These are phyloP conservation scores for Saimiri boliviensis DNA, from an alignment of 2,113 vertebrate species.

Conservation along the genomic window DNA sequence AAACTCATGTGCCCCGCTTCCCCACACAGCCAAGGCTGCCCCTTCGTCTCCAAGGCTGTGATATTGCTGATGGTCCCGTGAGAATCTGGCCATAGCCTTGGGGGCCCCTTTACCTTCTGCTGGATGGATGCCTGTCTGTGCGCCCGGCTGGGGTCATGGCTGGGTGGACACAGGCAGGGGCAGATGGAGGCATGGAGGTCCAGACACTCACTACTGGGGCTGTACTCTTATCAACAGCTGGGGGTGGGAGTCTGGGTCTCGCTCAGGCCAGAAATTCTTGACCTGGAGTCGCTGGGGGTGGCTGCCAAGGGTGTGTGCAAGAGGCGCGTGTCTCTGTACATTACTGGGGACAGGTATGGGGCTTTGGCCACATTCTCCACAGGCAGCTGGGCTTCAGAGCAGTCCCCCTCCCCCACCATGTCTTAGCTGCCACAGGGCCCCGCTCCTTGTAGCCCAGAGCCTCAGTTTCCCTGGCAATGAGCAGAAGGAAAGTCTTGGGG, in stretches of 20 bases:
- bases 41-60: fast-evolving
- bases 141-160: background rate
- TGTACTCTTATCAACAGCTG: background rate
- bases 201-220: fast-evolving
- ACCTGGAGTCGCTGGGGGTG: fast-evolving
- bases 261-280: background rate
- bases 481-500: background rate
- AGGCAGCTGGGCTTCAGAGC: background rate
- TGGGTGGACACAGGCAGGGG: too few species aligned
- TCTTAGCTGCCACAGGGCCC: background rate
- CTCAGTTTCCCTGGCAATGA: background rate
- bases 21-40: fast-evolving
- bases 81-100: background rate
- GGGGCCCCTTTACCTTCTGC: fast-evolving
- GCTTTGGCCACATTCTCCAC: background rate
- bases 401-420: fast-evolving
- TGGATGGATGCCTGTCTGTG: fast-evolving
- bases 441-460: background rate
- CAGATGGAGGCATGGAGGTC: background rate
- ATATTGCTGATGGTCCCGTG: fast-evolving
- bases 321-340: fast-evolving
- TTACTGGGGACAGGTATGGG: background rate
- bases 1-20: fast-evolving
- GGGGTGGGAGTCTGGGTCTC: background rate
- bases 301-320: fast-evolving